These are phyloP conservation scores for Euclidia mi DNA, from an alignment of 2,888 invertebrate genomes.

Conservation along the genomic window DNA sequence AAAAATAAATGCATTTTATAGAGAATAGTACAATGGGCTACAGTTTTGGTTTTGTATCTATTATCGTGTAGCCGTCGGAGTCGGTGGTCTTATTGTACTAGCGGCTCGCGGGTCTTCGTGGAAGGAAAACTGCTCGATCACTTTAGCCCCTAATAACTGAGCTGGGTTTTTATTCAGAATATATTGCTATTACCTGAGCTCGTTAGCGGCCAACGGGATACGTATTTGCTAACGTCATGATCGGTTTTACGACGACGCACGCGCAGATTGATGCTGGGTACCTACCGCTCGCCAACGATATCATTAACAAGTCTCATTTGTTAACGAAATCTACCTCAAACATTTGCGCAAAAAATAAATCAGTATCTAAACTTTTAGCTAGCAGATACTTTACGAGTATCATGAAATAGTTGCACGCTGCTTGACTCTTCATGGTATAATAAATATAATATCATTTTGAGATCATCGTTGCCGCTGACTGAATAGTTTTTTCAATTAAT, in stretches of 20 bases:
- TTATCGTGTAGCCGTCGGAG: too few species aligned
- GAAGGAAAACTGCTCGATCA: slow-evolving; percentile 29
- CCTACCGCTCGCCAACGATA: slow-evolving; percentile 23
- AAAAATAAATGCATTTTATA: slow-evolving; percentile 24
- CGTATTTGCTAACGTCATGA: slow-evolving; percentile 52
- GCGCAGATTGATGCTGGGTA: slow-evolving; percentile 40
- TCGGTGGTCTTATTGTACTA: slow-evolving; percentile 29
- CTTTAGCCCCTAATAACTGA: slow-evolving; percentile 38
- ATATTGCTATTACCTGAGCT: slow-evolving; percentile 37
- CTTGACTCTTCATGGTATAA: neutral
- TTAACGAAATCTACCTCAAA: neutral
- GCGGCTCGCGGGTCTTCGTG: slow-evolving; percentile 16
- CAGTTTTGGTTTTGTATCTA: slow-evolving; percentile 10
- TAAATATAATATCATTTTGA: too few species aligned
- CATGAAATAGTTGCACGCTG: neutral
- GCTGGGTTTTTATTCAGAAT: slow-evolving; percentile 43
- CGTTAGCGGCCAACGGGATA: slow-evolving; percentile 52
- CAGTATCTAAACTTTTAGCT: too few species aligned
- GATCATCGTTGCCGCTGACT: too few species aligned
- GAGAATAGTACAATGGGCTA: slow-evolving; percentile 13
- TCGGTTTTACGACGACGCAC: slow-evolving; percentile 42
- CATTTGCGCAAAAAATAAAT: slow-evolving; percentile 14
- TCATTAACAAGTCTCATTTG: slow-evolving; percentile 42
- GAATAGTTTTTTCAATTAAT: slow-evolving; percentile 15
- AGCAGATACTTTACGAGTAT: too few species aligned